Conservation (phyloP, 2,113 vertebrate genomes). For the Corythoichthys haematopterus region DNA sequence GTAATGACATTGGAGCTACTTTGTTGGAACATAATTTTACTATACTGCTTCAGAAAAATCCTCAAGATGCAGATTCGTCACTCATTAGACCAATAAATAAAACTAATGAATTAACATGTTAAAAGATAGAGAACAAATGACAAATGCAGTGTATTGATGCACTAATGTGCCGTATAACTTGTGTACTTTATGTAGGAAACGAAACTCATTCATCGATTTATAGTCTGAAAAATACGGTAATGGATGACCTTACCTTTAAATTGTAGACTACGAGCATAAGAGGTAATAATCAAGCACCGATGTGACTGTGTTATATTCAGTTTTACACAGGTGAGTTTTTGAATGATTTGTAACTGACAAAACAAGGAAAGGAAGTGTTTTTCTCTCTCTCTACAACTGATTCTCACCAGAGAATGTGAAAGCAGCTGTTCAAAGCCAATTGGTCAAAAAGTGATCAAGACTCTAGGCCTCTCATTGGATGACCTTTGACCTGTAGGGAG, state of each 20-base stretch:
- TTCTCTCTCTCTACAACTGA: neutral
- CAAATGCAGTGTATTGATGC: too few relatives aligned
- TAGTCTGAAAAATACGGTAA: neutral
- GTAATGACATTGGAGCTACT: too few relatives aligned
- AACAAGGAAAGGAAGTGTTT: neutral
- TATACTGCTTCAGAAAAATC: too few relatives aligned
- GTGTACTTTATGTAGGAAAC: too few relatives aligned
- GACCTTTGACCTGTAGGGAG: neutral
- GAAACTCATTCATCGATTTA: too few relatives aligned
- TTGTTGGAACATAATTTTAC: too few relatives aligned
- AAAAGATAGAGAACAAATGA: too few relatives aligned
- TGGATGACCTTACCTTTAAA: neutral
- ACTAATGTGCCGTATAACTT: too few relatives aligned
- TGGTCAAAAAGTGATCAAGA: constrained; percentile 25
- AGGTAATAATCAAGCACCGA: neutral
- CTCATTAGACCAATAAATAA: too few relatives aligned
- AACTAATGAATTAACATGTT: too few relatives aligned
- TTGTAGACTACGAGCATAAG: neutral
- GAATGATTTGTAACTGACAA: constrained; percentile 3
- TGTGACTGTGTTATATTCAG: neutral
- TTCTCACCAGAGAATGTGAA: neutral
- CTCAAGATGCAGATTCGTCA: too few relatives aligned
- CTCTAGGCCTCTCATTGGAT: constrained; percentile 12
- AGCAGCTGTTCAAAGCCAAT: constrained; percentile 28
- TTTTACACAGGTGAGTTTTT: constrained; percentile 1